These are phyloP conservation scores for Syngnathus acus DNA, from an alignment of 2,797 vertebrate genomes.

Conservation along the genomic window DNA sequence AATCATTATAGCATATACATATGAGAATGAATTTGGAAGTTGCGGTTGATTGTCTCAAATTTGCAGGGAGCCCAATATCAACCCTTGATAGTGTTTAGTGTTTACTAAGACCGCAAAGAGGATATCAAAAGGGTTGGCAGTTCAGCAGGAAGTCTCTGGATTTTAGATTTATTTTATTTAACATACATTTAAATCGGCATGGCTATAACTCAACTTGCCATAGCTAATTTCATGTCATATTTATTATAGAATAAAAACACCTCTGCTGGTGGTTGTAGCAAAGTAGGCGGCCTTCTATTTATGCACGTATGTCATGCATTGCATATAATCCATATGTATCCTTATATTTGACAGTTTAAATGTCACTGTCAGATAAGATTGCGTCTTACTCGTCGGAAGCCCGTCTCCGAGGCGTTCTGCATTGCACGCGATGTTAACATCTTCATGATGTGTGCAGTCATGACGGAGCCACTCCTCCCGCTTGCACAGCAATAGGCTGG, in stretches of 20 bases:
- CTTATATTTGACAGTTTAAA: not conserved
- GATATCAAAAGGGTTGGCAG: not conserved
- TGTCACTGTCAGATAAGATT: constrained; percentile 1
- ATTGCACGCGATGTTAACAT: constrained; percentile 78
- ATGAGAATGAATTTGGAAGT: not conserved
- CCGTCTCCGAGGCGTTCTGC: constrained; percentile 62
- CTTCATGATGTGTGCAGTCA: constrained; percentile 85
- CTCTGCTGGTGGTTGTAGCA: not conserved
- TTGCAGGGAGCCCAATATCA: not conserved
- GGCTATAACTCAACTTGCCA: not conserved
- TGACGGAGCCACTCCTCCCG: constrained; percentile 80
- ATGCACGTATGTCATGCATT: not conserved
- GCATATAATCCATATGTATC: not conserved
- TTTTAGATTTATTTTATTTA: not conserved
- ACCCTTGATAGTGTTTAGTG: not conserved
- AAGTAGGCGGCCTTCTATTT: not conserved
- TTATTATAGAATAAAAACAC: not conserved
- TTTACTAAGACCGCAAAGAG: not conserved
- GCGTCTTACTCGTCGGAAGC: constrained; percentile 69
- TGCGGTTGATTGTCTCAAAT: not conserved
- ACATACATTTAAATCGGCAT: not conserved
- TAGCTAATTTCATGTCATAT: not conserved
- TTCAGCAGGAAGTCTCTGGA: not conserved
- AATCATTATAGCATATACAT: not conserved
- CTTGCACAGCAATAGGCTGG: constrained; percentile 75